A percentile compares a stretch with the other conserved stretches of the same genome.
phyloP scores from a whole-genome alignment of 2,113 vertebrate species.

The Felis chaus region DNA sequence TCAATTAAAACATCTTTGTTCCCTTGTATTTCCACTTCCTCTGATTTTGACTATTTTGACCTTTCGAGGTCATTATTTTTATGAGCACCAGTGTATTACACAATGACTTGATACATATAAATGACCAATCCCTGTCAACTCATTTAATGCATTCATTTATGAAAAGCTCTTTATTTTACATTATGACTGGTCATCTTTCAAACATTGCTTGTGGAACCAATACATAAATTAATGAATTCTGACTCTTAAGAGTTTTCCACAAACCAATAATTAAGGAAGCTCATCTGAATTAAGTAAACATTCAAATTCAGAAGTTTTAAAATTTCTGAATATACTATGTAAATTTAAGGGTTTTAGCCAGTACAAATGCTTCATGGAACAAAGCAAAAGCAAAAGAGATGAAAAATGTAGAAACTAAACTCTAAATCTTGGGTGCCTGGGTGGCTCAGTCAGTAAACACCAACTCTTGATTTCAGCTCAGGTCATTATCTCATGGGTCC shows the following conservation, averaged over 20 bases:
- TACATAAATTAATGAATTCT: background rate
- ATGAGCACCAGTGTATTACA: accelerated
- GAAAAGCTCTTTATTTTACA: background rate
- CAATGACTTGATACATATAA: background rate
- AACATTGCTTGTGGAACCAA: background rate
- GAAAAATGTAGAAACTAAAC: background rate
- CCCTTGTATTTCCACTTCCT: background rate
- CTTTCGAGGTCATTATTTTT: background rate
- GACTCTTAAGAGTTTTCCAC: background rate
- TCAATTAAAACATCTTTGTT: background rate
- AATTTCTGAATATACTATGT: background rate
- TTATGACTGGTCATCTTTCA: background rate
- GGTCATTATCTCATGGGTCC: no score
- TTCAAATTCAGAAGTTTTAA: background rate
- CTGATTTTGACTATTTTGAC: background rate
- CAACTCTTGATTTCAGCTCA: no score
- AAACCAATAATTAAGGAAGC: background rate
- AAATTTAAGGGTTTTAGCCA: background rate
- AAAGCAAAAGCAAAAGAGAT: background rate
- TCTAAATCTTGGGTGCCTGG: no score
- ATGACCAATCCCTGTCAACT: background rate
- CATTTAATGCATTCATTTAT: background rate
- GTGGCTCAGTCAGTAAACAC: no score
- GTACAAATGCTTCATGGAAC: background rate
- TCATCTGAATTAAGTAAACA: background rate